Conservation (phyloP, 2,888 invertebrate genomes). For the Ischnus inquisitorius region DNA sequence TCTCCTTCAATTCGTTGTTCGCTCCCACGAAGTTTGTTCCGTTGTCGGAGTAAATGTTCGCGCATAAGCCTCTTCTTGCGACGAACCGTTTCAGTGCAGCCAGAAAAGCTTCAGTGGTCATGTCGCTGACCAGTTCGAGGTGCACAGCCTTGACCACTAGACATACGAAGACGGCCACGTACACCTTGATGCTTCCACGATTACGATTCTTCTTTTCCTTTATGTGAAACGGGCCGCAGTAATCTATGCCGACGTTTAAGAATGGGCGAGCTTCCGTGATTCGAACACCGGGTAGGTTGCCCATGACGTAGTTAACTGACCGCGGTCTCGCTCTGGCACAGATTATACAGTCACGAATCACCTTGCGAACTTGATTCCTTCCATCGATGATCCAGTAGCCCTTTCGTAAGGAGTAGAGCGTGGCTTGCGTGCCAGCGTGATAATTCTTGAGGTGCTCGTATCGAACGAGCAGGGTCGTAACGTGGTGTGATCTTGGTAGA, state of each 20-base stretch:
- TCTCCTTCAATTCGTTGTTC: too few relatives aligned
- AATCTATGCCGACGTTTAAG: slow-evolving; percentile 43
- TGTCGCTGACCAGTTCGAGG: slow-evolving; percentile 10
- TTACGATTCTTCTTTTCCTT: too few relatives aligned
- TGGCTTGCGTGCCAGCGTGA: slow-evolving; percentile 21
- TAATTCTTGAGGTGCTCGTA: slow-evolving; percentile 42
- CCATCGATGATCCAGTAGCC: slow-evolving; percentile 47
- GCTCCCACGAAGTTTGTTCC: slow-evolving; percentile 14
- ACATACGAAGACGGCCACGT: too few relatives aligned
- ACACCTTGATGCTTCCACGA: too few relatives aligned
- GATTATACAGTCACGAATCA: not conserved
- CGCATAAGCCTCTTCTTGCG: not conserved
- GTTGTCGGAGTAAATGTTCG: not conserved
- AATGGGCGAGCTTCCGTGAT: slow-evolving; percentile 72
- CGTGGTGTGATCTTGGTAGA: too few relatives aligned
- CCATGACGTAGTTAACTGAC: slow-evolving; percentile 75
- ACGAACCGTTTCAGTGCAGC: slow-evolving; percentile 3
- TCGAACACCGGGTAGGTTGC: slow-evolving; percentile 77
- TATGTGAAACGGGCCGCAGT: too few relatives aligned
- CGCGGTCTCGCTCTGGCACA: slow-evolving; percentile 47
- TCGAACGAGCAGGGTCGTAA: too few relatives aligned
- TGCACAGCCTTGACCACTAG: too few relatives aligned
- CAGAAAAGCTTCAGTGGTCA: slow-evolving; percentile 15
- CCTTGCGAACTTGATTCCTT: slow-evolving; percentile 17
- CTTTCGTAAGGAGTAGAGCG: slow-evolving; percentile 6